Conservation (phyloP, 2,113 vertebrate species). For the Sapajus apella region DNA sequence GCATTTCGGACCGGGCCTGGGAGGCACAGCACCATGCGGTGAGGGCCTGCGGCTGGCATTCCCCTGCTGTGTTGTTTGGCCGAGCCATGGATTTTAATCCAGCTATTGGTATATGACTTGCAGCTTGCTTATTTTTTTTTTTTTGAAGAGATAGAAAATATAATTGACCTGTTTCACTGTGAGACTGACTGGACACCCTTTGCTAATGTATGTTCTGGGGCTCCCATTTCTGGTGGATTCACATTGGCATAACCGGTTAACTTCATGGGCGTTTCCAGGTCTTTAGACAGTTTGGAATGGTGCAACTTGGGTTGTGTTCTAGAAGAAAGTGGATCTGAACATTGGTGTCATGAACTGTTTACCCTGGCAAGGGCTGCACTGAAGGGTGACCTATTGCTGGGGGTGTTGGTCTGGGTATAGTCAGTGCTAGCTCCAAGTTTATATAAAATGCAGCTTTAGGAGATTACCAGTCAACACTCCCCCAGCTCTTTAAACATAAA, state of each 20-base stretch:
- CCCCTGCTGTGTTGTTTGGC: background rate
- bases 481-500: slow-evolving; percentile 9
- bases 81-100: background rate
- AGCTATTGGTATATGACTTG: background rate
- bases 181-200: background rate
- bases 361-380: slow-evolving; percentile 53
- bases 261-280: slow-evolving; percentile 45
- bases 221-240: background rate
- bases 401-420: slow-evolving; percentile 75
- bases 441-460: slow-evolving; percentile 77
- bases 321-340: slow-evolving; percentile 74
- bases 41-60: background rate
- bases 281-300: slow-evolving; percentile 59
- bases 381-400: slow-evolving; percentile 67
- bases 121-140: background rate
- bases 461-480: slow-evolving; percentile 60
- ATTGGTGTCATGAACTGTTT: slow-evolving; percentile 62
- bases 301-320: slow-evolving; percentile 71
- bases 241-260: background rate
- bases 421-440: slow-evolving; percentile 69
- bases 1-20: background rate
- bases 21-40: accelerated
- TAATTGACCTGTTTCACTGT: background rate
- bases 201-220: background rate
- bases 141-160: background rate